These are phyloP conservation scores for Boulengeromyrus knoepffleri DNA, from an alignment of 2,113 vertebrate species.

Conservation along the genomic window DNA sequence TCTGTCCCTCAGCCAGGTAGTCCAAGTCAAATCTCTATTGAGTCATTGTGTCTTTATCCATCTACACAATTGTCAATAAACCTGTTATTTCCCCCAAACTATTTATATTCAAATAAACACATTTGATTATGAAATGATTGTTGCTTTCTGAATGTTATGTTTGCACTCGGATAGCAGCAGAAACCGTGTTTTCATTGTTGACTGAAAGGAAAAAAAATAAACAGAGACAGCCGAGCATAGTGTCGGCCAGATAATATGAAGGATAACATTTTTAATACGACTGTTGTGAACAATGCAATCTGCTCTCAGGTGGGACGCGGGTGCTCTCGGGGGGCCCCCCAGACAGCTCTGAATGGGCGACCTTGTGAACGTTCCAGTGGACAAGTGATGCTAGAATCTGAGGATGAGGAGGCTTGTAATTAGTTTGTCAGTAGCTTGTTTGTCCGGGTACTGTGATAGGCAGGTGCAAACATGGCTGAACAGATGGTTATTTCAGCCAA, in stretches of 20 bases:
- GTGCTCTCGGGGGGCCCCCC: constrained; percentile 40
- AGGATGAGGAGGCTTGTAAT: background rate
- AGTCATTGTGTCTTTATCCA: constrained; percentile 54
- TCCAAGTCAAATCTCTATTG: constrained; percentile 46
- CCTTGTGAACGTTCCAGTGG: background rate
- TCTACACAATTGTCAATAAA: constrained; percentile 44
- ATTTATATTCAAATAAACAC: constrained; percentile 46
- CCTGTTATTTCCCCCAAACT: constrained; percentile 52
- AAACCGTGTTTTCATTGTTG: constrained; percentile 57
- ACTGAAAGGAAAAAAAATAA: constrained; percentile 51
- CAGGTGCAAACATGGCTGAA: background rate
- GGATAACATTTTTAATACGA: constrained; percentile 53
- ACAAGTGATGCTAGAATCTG: background rate
- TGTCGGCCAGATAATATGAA: constrained; percentile 46
- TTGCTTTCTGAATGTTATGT: constrained; percentile 55
- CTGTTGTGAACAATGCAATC: constrained; percentile 48
- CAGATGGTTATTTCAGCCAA: background rate
- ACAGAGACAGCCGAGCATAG: constrained; percentile 51
- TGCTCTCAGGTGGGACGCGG: constrained; percentile 42
- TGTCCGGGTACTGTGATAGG: background rate
- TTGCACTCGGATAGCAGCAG: constrained; percentile 44
- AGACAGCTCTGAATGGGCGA: constrained; percentile 23
- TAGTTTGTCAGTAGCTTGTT: background rate
- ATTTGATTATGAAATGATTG: constrained; percentile 46
- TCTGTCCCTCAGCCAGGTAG: constrained; percentile 53